Percentiles rank a stretch among this genome's conserved stretches.
Conservation (phyloP, 2,797 vertebrate species). For the Catharus ustulatus region DNA sequence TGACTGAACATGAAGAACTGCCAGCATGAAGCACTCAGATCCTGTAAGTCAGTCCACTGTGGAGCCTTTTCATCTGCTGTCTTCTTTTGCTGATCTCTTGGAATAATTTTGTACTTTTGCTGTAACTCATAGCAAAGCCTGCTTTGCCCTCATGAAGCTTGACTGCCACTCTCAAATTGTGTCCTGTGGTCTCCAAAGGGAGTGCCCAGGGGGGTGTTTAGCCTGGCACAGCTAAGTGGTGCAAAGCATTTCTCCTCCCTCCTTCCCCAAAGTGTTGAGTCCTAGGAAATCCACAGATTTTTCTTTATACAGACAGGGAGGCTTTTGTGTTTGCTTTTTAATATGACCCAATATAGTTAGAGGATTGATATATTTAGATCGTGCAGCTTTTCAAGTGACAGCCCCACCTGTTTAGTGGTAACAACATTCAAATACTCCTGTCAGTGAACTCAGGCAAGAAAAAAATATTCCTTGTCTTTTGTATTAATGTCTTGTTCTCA, state of each 20-base stretch:
- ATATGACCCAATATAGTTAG: background rate
- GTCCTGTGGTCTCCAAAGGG: background rate
- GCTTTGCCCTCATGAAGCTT: background rate
- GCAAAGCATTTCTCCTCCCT: background rate
- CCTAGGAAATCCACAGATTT: background rate
- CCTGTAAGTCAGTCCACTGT: background rate
- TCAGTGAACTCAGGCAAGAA: conserved; percentile 3
- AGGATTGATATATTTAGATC: conserved; percentile 15
- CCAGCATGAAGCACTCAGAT: background rate
- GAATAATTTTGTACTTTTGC: background rate
- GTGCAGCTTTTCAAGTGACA: background rate
- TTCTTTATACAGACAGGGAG: background rate
- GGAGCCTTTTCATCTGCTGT: background rate
- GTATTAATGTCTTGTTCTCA: background rate
- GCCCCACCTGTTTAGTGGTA: background rate
- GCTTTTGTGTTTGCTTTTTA: background rate
- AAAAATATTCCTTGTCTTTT: background rate
- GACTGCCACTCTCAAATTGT: background rate
- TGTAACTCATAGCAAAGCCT: background rate
- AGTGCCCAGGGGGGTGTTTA: background rate
- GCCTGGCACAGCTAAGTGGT: background rate
- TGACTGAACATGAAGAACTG: background rate
- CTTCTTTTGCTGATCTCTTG: background rate
- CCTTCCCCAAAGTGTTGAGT: background rate
- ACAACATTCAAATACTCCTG: background rate